Evolutionary conservation across 2,888 invertebrate genomes (phyloP), one percentile per base, ranked within the genome.

Genomic region (Spisula subtruncata): DNA sequence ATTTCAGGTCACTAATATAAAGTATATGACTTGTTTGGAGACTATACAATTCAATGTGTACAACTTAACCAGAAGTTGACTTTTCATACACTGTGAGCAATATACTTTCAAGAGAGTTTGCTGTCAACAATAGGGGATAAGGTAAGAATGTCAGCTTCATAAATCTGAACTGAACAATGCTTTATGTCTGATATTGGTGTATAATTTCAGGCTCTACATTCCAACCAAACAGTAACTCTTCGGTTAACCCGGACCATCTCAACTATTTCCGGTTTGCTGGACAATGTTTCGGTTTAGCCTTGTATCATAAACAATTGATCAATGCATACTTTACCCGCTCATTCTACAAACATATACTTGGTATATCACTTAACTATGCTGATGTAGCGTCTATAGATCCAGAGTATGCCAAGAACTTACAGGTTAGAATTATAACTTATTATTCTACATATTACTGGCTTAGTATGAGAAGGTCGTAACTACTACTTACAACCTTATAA

Each of bases 261-360:
- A 95, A 95, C 91, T 96, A 96, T 88, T 96, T 96, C 92, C 92
- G 92, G 51, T 96, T 96, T 94, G 96, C 96, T 48, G 96, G 96
- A 79, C 96, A 96, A 89, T 94, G 94, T 56, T 94, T 96, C 83
- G 96, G 96, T 18, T 92, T 96, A 79, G 96, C 96, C 35, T 93
- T 96, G 14, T 96, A 96, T 87, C 96, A 96, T 92, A 94, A 94
- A 87, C 96, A 96, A 87, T 93, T 96, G n/a, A 93, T 96, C 80
- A 95, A 94, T 92, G 95, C 96, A 35, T 96, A 96, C 94, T 96
- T 96, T 91, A 96, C 96, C 0, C 92, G 96, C 48, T 96, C 96
- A 12, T 96, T 96, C 93, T 96, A 96, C 94, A 96, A 96, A 90
- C 96, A 96, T 88, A 96, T 96, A 81, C 92, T 96, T 54, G 96